Evolutionary conservation across 2,797 vertebrate genomes (phyloP).

Genomic region (Corythornis leucogaster): DNA sequence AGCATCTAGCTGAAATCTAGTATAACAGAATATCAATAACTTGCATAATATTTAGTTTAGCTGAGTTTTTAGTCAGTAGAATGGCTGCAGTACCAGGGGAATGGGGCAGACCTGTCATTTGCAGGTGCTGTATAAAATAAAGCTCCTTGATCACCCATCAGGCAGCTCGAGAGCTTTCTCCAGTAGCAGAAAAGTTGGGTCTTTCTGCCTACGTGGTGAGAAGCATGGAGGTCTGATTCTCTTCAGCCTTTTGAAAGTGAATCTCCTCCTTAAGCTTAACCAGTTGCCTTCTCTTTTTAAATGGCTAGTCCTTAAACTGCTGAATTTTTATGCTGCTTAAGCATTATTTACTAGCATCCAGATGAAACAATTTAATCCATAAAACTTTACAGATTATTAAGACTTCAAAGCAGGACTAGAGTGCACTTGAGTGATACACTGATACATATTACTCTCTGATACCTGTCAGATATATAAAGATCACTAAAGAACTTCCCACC

Average conservation of each 20-base stretch:
- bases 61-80: background rate
- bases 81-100: background rate
- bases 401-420: background rate
- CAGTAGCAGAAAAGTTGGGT: rapidly evolving
- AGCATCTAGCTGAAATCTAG: background rate
- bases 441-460: background rate
- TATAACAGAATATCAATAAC: background rate
- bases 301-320: background rate
- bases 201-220: background rate
- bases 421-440: background rate
- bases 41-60: background rate
- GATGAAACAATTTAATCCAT: background rate
- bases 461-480: background rate
- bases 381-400: background rate
- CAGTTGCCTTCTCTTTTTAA: background rate
- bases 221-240: background rate
- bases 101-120: background rate
- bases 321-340: background rate
- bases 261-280: background rate
- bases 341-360: background rate
- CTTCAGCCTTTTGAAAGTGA: background rate
- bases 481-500: background rate
- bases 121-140: background rate
- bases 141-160: background rate
- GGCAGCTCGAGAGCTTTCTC: background rate